Evolutionary conservation across 2,797 vertebrate genomes (phyloP), one percentile per base, ranked within the genome.

Genomic region (Argya squamiceps): DNA sequence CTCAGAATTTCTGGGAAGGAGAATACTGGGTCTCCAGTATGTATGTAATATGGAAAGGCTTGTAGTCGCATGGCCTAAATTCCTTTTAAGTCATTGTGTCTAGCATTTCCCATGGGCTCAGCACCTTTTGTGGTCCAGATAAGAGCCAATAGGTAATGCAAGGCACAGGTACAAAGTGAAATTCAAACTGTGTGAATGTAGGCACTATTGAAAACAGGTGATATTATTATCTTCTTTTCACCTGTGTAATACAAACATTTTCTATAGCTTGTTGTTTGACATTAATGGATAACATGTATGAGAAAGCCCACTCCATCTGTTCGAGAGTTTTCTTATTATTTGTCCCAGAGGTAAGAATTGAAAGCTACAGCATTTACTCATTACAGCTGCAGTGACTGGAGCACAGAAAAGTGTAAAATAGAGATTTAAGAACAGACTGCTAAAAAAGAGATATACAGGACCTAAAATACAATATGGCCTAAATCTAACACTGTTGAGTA

Each of bases 251-350:
- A 63, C 70, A 95, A 92, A 84, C 53, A 89, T 87, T 92, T 91
- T 89, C 95, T 93, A 89, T 87, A 93, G 55, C 24, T 95, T 91
- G 88, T 93, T 95, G 87, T 96, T 97, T 94, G 84, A 92, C 94
- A 93, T 62, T 96, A 94, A 96, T 86, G 81, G 96, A 71, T 93
- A 96, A 82, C 71, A 59, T 24, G 23, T 87, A 96, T 68, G 50
- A 80, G 78, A 96, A 96, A 89, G 36, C 58, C 70, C 75, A 56
- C 60, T 68, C 56, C 70, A 93, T 89, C 85, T 97, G 81, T 70
- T 78, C 0, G 0, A 76, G 77, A 91, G 95, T 92, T 95, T 71
- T 86, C 85, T 86, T 94, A 75, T 73, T 92, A 92, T 83, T 88
- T 4, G 13, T 92, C 92, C 73, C 91, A 91, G 50, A 92, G 89